phyloP scores from a whole-genome alignment of 64 coral and sea anemone species.

The Pachyseris speciosa region DNA sequence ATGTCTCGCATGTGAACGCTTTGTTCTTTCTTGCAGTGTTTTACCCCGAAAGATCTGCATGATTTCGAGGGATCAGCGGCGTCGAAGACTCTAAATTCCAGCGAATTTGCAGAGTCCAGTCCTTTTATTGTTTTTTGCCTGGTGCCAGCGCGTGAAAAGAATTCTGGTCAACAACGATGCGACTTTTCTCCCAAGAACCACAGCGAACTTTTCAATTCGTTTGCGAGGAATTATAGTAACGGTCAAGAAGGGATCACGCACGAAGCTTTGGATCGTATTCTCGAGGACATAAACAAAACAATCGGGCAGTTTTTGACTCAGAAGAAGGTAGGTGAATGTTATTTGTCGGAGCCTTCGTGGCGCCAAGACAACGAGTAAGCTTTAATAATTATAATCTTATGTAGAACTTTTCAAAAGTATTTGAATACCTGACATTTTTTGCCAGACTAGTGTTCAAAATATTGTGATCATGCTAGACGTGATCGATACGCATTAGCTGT shows the following conservation, averaged over 20 bases:
- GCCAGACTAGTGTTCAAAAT: too few species aligned
- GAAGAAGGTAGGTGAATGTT: conserved; percentile 13
- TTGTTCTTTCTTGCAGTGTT: neutral
- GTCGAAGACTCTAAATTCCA: neutral
- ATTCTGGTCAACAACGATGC: neutral
- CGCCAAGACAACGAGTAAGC: too few species aligned
- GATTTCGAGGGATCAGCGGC: neutral
- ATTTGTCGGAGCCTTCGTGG: too few species aligned
- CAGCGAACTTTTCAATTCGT: conserved; percentile 28
- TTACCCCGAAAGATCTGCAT: neutral
- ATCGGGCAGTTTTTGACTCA: conserved; percentile 4
- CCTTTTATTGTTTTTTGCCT: conserved; percentile 28
- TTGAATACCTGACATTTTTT: too few species aligned
- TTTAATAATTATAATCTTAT: too few species aligned
- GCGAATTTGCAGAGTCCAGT: neutral
- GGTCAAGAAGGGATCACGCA: neutral
- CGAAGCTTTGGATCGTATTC: neutral
- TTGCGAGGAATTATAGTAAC: conserved; percentile 18
- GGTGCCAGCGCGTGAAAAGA: conserved; percentile 28
- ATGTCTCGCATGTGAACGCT: neutral
- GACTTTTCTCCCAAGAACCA: conserved; percentile 19
- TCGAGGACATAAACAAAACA: conserved; percentile 18
- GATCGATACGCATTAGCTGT: too few species aligned
- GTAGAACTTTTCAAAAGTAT: too few species aligned
- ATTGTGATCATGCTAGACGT: too few species aligned